Evolutionary conservation across 2,113 vertebrate species (phyloP), one percentile per base, ranked within the genome.

Genomic region (Erythrolamprus reginae): DNA sequence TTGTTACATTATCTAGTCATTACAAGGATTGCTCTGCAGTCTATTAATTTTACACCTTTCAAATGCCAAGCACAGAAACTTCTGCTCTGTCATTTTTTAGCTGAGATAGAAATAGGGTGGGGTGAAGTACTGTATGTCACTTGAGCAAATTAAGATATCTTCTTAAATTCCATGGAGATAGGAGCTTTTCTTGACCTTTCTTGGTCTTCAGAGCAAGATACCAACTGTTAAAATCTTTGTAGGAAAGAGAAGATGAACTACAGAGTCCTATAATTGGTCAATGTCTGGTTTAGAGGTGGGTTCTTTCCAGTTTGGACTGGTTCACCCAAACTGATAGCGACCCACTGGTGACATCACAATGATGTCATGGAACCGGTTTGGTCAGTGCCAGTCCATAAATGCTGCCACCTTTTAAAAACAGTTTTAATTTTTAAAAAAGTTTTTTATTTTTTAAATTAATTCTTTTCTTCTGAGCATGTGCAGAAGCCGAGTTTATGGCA

Each of bases 1-100:
- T 26, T 91, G 90, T 92, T 92, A 93, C 51, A 52, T 84, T 94
- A 93, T 94, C 92, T 93, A 86, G 94, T 93, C 89, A 94, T 89
- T 89, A 85, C 85, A 93, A 90, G 89, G 77, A 92, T 89, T 94
- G 90, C 82, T 93, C 92, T 38, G 82, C 92, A 93, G 42, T 58
- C 55, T 93, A 93, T 88, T 89, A 89, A 92, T 93, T 92, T 92
- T 77, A 89, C 92, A 90, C 1, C 26, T 91, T 94, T 95, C 61
- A 91, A 93, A 92, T 91, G 53, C 53, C 88, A 92, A 89, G 45
- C 86, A 83, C 58, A 86, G 55, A 86, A 94, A 93, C 84, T 88
- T 26, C 89, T 89, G 89, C 86, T 95, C 84, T 93, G 89, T 90
- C 85, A 77, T 26, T 77, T 92, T 86, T 56, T 56, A 13, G 1